These are phyloP conservation scores for Ficedula albicollis DNA, from an alignment of 2,797 vertebrate species.

Conservation along the genomic window DNA sequence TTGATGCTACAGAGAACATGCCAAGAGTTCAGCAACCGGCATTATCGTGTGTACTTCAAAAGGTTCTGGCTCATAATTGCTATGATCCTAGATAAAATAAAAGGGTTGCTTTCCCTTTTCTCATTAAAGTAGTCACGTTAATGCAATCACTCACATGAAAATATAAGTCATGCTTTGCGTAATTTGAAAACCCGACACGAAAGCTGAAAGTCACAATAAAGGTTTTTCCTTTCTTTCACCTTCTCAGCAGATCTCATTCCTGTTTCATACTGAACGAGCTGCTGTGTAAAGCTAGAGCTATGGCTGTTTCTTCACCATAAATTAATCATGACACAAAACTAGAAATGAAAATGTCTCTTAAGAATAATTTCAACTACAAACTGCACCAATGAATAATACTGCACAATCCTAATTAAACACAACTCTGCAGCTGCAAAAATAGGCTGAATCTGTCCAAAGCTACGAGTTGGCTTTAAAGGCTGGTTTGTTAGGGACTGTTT, in stretches of 20 bases:
- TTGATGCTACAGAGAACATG: slow-evolving; percentile 19
- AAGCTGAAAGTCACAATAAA: slow-evolving; percentile 62
- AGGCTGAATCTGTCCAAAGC: slow-evolving; percentile 80
- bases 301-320: slow-evolving; percentile 72
- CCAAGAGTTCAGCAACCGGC: slow-evolving; percentile 25
- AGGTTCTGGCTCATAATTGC: slow-evolving; percentile 41
- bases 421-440: slow-evolving; percentile 92
- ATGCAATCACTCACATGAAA: slow-evolving; percentile 50
- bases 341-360: slow-evolving; percentile 79
- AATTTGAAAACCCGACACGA: slow-evolving; percentile 44
- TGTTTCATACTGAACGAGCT: slow-evolving; percentile 56
- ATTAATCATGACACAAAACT: slow-evolving; percentile 79
- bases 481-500: slow-evolving; percentile 80
- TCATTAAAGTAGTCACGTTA: slow-evolving; percentile 54
- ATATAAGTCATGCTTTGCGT: slow-evolving; percentile 17
- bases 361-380: slow-evolving; percentile 79
- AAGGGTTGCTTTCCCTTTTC: slow-evolving; percentile 49
- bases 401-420: slow-evolving; percentile 83
- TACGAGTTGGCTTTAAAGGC: slow-evolving; percentile 73
- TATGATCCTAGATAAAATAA: slow-evolving; percentile 50
- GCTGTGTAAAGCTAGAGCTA: slow-evolving; percentile 67
- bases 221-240: slow-evolving; percentile 61
- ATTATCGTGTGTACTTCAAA: slow-evolving; percentile 1
- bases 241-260: slow-evolving; percentile 52
- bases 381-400: slow-evolving; percentile 82